Evolutionary conservation across 2,888 invertebrate genomes (phyloP), one percentile per base, ranked within the genome.

Genomic region (Balanococcus diminutus): DNA sequence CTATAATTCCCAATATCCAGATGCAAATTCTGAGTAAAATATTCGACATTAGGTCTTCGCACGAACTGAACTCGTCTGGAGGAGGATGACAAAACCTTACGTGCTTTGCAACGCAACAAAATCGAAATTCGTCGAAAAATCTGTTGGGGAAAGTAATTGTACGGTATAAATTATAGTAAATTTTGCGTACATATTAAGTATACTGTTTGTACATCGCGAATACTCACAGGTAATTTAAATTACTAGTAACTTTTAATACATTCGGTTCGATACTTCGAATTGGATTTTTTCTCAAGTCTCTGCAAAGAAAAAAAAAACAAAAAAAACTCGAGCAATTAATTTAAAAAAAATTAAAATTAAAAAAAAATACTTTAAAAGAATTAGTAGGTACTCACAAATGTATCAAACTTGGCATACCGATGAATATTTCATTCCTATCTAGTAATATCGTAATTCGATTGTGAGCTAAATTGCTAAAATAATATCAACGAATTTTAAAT

Each of bases 21-120:
- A 90, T 89, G 87, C 90, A 90, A 14, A 90, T 88, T n/a, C 90
- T 88, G 8, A 90, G 89, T 16, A 90, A 89, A 19, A 89, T 87
- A 88, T 90, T 90, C 36, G 90, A 89, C 90, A 90, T 90, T 83
- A 90, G 89, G 87, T 90, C 90, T 87, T 90, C 90, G 87, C 90
- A 90, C 16, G 90, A 90, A 32, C 90, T 90, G 87, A 90, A 90
- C 87, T 90, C 90, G 87, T 90, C 90, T 0, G 89, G 88, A n/a
- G 88, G 88, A 0, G 90, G 90, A 6, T 88, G 87, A 86, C 90
- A 90, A 0, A 87, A 85, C 3, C 87, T 85, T 1, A 90, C 89
- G 39, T 89, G 88, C 22, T 88, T 88, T 0, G 90, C 89, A 82
- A 89, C 86, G 87, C 89, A 89, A 87, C 89, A 89, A 86, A 89